Base-by-base conservation (phyloP, 2,888 invertebrate species). In the Augochlorella aurata region DNA sequence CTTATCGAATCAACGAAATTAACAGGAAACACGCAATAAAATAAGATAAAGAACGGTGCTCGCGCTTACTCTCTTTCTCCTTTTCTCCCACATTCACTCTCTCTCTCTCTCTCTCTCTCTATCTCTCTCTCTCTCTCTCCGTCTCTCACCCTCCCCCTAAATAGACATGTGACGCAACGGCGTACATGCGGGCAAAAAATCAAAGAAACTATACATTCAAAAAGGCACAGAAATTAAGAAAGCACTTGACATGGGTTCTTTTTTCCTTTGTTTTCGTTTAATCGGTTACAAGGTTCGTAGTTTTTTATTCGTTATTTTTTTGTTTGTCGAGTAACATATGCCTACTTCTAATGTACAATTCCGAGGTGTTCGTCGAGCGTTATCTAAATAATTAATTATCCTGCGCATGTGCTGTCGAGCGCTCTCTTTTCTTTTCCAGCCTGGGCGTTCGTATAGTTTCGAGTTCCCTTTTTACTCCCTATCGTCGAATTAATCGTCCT, bases 151-250 rank as follows among this genome's bases (percentile, higher is more conserved):
- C 14, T 24, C 38, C 38, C 3, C 38, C 14, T 8, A 24, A 24
- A 12, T 58, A 24, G 18, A 61, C 29, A 38, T 8, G 29, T 3
- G 14, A 18, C 65, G 44, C 58, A 66, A 77, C 58, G 74, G 21
- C 71, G 10, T 80, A 79, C 81, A 84, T 85, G 83, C 87, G 79
- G 78, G 83, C 38, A 8, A 38, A 44, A 65, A 65, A 10, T 10
- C n/a, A n/a, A 44, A n/a, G 10, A 86, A 88, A 83, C 65, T 70
- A 88, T 74, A 65, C 75, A 75, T 73, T 81, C 74, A 90, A 80
- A 82, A 79, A 92, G 92, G 91, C 92, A 92, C 91, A 88, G 89
- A 91, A 85, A 92, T 92, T 90, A 91, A 92, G 89, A 92, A 87
- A 92, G 92, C 91, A 92, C 91, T 92, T 84, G 83, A 86, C 74